Evolutionary conservation across 2,888 invertebrate genomes (phyloP).

Genomic region (Hirtodrosophila alboralis): DNA sequence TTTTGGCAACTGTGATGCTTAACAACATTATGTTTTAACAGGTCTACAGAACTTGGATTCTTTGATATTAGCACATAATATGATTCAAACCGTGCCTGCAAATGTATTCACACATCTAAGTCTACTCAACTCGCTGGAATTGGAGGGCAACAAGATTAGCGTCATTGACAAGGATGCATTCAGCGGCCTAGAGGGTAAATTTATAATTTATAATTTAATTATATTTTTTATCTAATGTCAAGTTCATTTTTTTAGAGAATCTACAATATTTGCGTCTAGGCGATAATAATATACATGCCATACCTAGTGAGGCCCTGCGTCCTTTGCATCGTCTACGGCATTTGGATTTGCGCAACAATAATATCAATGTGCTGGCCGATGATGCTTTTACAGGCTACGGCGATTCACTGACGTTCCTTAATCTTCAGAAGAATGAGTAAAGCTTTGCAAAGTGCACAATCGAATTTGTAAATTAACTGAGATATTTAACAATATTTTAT

Average conservation of each 20-base stretch:
- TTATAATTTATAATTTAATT: too few relatives aligned
- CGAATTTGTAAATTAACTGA: not conserved
- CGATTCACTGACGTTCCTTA: constrained; percentile 95
- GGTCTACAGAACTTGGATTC: constrained; percentile 92
- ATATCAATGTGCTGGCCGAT: constrained; percentile 92
- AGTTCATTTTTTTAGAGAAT: constrained; percentile 88
- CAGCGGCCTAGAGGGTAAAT: constrained; percentile 93
- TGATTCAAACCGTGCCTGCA: constrained; percentile 90
- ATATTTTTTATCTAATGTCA: not conserved
- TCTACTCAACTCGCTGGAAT: constrained; percentile 92
- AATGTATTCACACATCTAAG: constrained; percentile 93
- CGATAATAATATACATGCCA: constrained; percentile 93
- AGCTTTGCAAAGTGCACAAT: constrained; percentile 67
- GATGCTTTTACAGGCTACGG: constrained; percentile 95
- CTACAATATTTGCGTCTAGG: constrained; percentile 95
- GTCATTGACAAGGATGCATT: constrained; percentile 94
- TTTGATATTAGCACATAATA: constrained; percentile 93
- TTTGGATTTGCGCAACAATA: constrained; percentile 93
- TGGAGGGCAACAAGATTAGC: constrained; percentile 93
- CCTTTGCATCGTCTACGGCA: constrained; percentile 94
- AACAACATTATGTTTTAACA: constrained; percentile 79
- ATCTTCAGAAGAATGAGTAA: constrained; percentile 96
- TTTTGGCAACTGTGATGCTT: not conserved
- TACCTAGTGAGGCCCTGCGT: constrained; percentile 93
- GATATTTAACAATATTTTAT: constrained; percentile 3